A percentile compares a stretch with the other conserved stretches of the same genome.
phyloP scores from a whole-genome alignment of 2,888 invertebrate species.

The Dichetophora obliterata region DNA sequence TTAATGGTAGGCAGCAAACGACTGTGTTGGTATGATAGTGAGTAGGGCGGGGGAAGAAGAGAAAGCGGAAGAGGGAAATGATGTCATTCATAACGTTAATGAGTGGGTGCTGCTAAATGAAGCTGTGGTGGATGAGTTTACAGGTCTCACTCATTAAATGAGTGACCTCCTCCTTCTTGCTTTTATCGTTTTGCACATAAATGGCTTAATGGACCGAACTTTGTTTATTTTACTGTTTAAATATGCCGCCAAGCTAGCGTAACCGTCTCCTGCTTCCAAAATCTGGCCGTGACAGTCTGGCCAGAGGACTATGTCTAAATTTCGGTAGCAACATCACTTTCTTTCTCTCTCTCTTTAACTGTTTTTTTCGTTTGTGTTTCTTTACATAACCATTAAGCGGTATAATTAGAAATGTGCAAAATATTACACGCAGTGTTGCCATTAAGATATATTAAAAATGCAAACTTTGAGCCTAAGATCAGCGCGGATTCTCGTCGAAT shows the following conservation, averaged over 20 bases:
- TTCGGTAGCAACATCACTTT: too few species aligned
- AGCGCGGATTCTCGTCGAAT: too few species aligned
- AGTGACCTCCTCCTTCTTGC: constrained; percentile 22
- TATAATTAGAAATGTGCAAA: too few species aligned
- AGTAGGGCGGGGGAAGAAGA: neutral
- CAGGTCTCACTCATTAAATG: constrained; percentile 1
- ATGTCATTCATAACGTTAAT: neutral
- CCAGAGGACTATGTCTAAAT: neutral
- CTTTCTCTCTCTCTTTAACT: too few species aligned
- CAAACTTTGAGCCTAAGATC: too few species aligned
- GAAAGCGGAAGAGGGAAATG: too few species aligned
- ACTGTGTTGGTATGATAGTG: too few species aligned
- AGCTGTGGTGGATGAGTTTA: neutral
- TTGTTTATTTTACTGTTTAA: constrained; percentile 26
- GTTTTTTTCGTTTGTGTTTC: too few species aligned
- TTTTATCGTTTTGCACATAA: constrained; percentile 26
- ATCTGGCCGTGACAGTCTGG: neutral
- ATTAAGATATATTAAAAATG: too few species aligned
- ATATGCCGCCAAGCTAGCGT: neutral
- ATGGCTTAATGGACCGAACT: constrained; percentile 39
- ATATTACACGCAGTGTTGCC: too few species aligned
- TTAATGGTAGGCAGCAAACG: neutral
- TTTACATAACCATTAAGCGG: too few species aligned
- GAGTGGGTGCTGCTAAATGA: neutral
- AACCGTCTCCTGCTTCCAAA: neutral